Percentiles rank a stretch among this genome's conserved stretches.
These are phyloP conservation scores for Anabacerthia variegaticeps DNA, from an alignment of 2,797 vertebrate genomes.

Conservation along the genomic window DNA sequence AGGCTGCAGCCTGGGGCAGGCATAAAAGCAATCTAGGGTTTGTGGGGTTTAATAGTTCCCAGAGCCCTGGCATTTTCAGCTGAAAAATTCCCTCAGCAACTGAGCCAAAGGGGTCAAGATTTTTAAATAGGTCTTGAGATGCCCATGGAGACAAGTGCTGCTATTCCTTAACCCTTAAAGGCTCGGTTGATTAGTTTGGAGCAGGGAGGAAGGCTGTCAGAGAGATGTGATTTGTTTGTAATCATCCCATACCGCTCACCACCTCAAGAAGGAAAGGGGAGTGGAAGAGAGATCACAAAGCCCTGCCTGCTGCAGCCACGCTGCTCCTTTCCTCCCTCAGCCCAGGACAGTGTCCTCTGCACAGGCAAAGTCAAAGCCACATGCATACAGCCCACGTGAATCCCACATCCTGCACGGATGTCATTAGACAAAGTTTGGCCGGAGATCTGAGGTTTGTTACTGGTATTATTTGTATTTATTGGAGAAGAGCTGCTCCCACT, in stretches of 20 bases:
- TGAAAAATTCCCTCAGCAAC: constrained; percentile 40
- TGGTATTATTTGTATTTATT: neutral
- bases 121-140: constrained; percentile 40
- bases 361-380: neutral
- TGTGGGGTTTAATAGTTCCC: constrained; percentile 39
- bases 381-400: neutral
- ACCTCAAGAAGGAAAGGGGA: neutral
- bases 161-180: constrained; percentile 71
- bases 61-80: constrained; percentile 61
- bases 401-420: neutral
- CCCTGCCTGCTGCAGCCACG: constrained; percentile 12
- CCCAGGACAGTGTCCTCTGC: rapidly evolving
- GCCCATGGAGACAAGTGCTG: constrained; percentile 63
- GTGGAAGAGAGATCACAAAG: neutral
- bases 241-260: neutral
- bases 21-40: constrained; percentile 35
- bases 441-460: neutral
- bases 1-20: constrained; percentile 2
- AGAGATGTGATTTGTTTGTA: constrained; percentile 24
- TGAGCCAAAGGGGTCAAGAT: constrained; percentile 46
- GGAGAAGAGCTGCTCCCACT: neutral
- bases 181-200: constrained; percentile 53
- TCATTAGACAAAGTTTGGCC: neutral
- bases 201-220: constrained; percentile 7
- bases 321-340: neutral